These are phyloP conservation scores for Oscheius sp. DNA, from an alignment of 1,140 invertebrate genomes.

Conservation along the genomic window DNA sequence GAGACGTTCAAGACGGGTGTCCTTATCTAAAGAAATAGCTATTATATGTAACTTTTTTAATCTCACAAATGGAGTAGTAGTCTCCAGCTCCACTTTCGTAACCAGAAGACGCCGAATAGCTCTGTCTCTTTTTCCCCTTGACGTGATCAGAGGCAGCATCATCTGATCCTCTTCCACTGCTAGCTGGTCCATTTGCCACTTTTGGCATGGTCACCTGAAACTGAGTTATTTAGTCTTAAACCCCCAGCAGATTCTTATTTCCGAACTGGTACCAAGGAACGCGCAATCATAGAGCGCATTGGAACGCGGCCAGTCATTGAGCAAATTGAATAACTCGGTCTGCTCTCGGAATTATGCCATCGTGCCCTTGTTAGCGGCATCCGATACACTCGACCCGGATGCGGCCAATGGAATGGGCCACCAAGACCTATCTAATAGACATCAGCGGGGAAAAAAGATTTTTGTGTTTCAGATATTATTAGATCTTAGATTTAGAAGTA, in stretches of 20 bases:
- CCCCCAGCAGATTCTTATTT: conserved; percentile 4
- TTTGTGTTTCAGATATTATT: no score
- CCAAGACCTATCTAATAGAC: background rate
- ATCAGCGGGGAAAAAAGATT: no score
- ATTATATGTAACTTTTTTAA: background rate
- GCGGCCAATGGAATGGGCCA: background rate
- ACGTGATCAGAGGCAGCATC: conserved; percentile 20
- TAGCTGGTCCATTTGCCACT: background rate
- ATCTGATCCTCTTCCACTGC: conserved; percentile 25
- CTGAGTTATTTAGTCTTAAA: background rate
- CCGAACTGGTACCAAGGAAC: background rate
- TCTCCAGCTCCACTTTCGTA: conserved; percentile 27
- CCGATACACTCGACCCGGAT: background rate
- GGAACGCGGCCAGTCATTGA: background rate
- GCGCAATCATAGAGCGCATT: background rate
- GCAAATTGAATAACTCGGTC: background rate
- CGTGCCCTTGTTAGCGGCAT: conserved; percentile 5
- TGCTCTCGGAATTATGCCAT: background rate
- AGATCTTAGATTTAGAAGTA: background rate
- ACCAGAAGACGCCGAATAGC: conserved; percentile 36
- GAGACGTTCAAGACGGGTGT: background rate
- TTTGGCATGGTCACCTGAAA: background rate
- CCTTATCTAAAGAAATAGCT: background rate
- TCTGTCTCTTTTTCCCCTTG: conserved; percentile 26
- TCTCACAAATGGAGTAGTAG: conserved; percentile 1